Conservation (phyloP, 2,888 invertebrate species). For the Agrochola macilenta region DNA sequence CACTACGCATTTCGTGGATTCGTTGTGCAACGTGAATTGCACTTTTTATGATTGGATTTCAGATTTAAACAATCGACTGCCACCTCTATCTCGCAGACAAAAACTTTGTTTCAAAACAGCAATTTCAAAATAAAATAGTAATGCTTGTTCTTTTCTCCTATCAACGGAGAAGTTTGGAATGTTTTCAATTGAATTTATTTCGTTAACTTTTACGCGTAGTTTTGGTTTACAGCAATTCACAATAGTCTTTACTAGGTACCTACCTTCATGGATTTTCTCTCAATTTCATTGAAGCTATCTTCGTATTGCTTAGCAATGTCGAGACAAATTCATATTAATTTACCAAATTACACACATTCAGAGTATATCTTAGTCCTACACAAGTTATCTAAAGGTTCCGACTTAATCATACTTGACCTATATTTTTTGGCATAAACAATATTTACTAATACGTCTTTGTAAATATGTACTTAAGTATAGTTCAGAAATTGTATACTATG, state of each 20-base stretch:
- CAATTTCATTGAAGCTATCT: neutral
- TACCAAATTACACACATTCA: neutral
- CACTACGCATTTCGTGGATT: conserved; percentile 25
- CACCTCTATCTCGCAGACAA: conserved; percentile 35
- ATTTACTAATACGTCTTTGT: conserved; percentile 25
- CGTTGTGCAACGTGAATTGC: conserved; percentile 43
- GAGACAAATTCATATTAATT: neutral
- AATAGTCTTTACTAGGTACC: neutral
- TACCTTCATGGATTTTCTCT: neutral
- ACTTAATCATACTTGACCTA: conserved; percentile 53
- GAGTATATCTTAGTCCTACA: conserved; percentile 10
- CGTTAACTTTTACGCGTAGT: conserved; percentile 27
- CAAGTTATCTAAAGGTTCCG: conserved; percentile 43
- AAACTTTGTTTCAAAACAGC: conserved; percentile 64
- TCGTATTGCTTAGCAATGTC: neutral
- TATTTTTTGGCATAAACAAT: conserved; percentile 46
- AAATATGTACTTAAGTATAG: neutral
- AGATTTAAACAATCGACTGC: conserved; percentile 44
- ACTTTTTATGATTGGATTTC: conserved; percentile 54
- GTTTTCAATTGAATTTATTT: conserved; percentile 47
- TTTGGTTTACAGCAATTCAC: conserved; percentile 1
- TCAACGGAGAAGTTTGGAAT: conserved; percentile 47
- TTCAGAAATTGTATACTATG: neutral
- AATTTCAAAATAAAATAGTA: conserved; percentile 64
- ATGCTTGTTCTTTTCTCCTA: conserved; percentile 52